These are phyloP conservation scores for Meles meles DNA, from an alignment of 2,113 vertebrate genomes.

Conservation along the genomic window DNA sequence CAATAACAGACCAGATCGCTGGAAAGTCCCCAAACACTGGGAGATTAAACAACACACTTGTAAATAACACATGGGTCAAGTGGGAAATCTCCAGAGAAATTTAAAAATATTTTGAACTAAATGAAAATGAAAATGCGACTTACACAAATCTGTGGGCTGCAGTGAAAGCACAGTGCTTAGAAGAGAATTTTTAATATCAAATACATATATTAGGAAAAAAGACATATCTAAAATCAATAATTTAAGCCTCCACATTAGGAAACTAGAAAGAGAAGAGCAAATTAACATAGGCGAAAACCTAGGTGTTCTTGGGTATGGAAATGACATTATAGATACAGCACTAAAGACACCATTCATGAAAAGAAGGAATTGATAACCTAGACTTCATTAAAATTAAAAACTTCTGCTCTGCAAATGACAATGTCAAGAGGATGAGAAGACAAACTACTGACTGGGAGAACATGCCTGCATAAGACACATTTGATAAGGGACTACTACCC, in stretches of 20 bases:
- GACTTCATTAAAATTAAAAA: neutral
- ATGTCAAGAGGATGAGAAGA: neutral
- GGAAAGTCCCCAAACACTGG: neutral
- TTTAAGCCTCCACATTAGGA: neutral
- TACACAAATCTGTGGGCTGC: neutral
- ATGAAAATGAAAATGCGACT: neutral
- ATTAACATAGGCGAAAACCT: neutral
- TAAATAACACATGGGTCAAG: conserved; percentile 14
- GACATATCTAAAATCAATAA: neutral
- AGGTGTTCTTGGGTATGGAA: neutral
- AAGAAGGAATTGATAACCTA: neutral
- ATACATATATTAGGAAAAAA: neutral
- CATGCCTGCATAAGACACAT: neutral
- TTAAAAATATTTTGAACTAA: conserved; percentile 11
- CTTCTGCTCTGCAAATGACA: neutral
- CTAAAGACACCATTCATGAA: neutral
- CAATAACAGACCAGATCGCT: neutral
- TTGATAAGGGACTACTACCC: neutral
- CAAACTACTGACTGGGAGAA: neutral
- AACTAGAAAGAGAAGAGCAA: neutral
- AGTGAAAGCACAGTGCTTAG: neutral
- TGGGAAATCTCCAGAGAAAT: neutral
- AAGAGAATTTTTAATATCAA: neutral
- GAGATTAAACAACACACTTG: neutral
- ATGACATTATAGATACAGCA: neutral